Percentiles rank a stretch among this genome's conserved stretches.
These are phyloP conservation scores for Cervus canadensis DNA, from an alignment of 2,113 vertebrate species.

Conservation along the genomic window DNA sequence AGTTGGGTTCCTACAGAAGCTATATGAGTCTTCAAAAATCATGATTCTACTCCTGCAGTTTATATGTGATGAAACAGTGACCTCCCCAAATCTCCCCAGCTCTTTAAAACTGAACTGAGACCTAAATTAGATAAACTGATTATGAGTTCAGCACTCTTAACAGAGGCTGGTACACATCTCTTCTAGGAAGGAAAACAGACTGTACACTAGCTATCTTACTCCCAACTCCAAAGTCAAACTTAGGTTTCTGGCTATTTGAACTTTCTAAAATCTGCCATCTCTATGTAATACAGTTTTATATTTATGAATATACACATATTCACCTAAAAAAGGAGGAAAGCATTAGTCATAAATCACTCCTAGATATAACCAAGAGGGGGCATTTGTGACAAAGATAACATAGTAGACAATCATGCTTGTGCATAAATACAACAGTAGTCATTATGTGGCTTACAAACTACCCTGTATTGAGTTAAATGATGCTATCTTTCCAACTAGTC, in stretches of 20 bases:
- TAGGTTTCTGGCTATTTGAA: neutral
- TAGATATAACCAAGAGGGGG: neutral
- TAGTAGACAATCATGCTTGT: neutral
- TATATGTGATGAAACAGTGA: neutral
- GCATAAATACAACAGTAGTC: neutral
- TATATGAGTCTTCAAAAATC: neutral
- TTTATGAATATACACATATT: neutral
- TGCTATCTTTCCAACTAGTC: neutral
- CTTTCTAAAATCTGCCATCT: neutral
- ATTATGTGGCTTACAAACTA: neutral
- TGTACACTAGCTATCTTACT: neutral
- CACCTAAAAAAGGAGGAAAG: slow-evolving; percentile 9
- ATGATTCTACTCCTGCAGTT: neutral
- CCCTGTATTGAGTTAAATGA: neutral
- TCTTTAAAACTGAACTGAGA: neutral
- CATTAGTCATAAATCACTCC: neutral
- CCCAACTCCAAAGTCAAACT: neutral
- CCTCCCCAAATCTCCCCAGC: neutral
- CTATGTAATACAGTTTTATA: neutral
- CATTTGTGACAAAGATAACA: neutral
- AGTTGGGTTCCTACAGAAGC: neutral
- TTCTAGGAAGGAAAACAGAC: neutral
- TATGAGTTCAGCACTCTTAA: neutral
- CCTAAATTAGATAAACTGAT: neutral
- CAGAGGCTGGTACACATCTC: neutral